These are phyloP conservation scores for Saguinus midas DNA, from an alignment of 2,113 vertebrate species.

Conservation along the genomic window DNA sequence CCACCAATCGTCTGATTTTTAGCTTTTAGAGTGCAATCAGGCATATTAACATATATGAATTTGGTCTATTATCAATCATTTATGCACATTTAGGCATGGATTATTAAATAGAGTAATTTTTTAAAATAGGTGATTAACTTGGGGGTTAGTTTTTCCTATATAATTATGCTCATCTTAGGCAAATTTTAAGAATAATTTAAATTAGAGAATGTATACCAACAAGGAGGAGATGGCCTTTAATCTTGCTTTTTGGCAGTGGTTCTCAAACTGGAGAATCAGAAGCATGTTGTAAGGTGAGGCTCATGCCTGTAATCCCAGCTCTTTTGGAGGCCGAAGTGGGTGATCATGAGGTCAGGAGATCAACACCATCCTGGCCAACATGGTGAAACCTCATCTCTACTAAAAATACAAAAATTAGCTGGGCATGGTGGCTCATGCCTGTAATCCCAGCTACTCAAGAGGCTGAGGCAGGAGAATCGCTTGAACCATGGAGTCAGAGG, in stretches of 20 bases:
- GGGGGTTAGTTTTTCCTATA: neutral
- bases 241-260: neutral
- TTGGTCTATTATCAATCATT: conserved; percentile 37
- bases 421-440: too few relatives aligned
- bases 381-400: too few relatives aligned
- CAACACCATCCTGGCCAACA: too few relatives aligned
- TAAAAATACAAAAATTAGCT: too few relatives aligned
- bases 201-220: neutral
- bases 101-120: conserved; percentile 10
- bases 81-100: neutral
- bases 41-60: conserved; percentile 33
- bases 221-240: neutral
- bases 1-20: conserved; percentile 34
- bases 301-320: too few relatives aligned
- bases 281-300: neutral
- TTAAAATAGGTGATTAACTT: neutral
- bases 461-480: too few relatives aligned
- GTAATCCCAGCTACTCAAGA: too few relatives aligned
- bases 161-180: neutral
- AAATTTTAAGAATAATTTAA: neutral
- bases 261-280: neutral
- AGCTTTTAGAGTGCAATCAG: conserved; percentile 48
- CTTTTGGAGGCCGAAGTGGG: too few relatives aligned
- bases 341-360: too few relatives aligned
- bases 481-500: too few relatives aligned